phyloP scores from a whole-genome alignment of 2,113 vertebrate species.

The Actenoides hombroni region DNA sequence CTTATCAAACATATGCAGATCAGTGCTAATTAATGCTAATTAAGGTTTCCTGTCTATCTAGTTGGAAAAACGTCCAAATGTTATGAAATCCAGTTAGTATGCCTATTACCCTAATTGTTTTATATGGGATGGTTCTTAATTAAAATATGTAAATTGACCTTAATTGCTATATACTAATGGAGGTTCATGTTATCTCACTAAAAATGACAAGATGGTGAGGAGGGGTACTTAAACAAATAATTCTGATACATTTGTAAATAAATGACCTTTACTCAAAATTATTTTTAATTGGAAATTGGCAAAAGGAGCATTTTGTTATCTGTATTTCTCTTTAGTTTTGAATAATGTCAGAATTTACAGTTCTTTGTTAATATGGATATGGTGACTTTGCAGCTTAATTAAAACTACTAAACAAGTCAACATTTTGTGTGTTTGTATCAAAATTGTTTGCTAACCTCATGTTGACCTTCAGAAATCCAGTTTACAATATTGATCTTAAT shows the following conservation, averaged over 20 bases:
- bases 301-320: constrained; percentile 68
- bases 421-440: constrained; percentile 59
- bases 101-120: constrained; percentile 92
- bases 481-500: constrained; percentile 1
- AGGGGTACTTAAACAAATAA: constrained; percentile 80
- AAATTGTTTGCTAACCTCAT: constrained; percentile 60
- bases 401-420: constrained; percentile 68
- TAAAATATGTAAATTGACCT: constrained; percentile 92
- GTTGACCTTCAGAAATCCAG: constrained; percentile 24
- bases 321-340: constrained; percentile 69
- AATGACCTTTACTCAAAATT: constrained; percentile 80
- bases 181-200: constrained; percentile 85
- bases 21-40: constrained; percentile 92
- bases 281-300: constrained; percentile 79
- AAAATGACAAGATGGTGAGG: constrained; percentile 84
- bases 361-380: constrained; percentile 64
- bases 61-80: constrained; percentile 90
- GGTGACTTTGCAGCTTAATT: constrained; percentile 64
- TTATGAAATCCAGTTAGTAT: constrained; percentile 91
- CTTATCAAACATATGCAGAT: constrained; percentile 96
- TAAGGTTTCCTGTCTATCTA: constrained; percentile 88
- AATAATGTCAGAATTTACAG: constrained; percentile 57
- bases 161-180: constrained; percentile 90
- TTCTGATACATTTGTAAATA: constrained; percentile 79
- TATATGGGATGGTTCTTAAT: constrained; percentile 90